phyloP scores from a whole-genome alignment of 2,888 invertebrate species.

The Piscicola geometra region DNA sequence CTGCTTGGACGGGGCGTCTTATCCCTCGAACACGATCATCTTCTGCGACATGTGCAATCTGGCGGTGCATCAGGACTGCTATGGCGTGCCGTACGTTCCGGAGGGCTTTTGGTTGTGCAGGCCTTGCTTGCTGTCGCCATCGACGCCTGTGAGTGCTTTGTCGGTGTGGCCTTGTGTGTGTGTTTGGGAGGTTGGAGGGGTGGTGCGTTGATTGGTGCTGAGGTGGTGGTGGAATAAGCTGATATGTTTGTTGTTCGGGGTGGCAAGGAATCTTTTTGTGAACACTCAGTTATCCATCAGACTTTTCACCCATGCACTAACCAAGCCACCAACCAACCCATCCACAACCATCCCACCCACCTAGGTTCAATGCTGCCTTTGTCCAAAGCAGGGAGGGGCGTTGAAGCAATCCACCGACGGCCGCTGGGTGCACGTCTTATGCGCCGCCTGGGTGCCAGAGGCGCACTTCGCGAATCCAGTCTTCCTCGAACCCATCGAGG shows the following conservation, averaged over 20 bases:
- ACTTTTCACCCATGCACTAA: too few species aligned
- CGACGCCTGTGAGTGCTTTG: slow-evolving; percentile 65
- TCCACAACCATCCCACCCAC: slow-evolving; percentile 65
- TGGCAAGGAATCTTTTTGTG: too few species aligned
- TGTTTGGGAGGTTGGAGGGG: too few species aligned
- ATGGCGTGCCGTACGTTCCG: slow-evolving; percentile 93
- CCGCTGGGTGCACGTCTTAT: slow-evolving; percentile 96
- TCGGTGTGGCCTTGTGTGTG: too few species aligned
- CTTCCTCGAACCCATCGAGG: slow-evolving; percentile 91
- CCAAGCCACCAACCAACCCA: too few species aligned
- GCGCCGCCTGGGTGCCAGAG: slow-evolving; percentile 98
- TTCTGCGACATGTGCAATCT: slow-evolving; percentile 99
- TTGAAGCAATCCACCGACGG: slow-evolving; percentile 94
- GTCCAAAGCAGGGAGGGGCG: slow-evolving; percentile 94
- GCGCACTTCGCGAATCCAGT: slow-evolving; percentile 84
- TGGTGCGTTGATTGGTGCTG: not conserved
- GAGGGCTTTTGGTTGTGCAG: slow-evolving; percentile 97
- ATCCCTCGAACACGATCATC: slow-evolving; percentile 94
- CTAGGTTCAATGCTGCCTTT: slow-evolving; percentile 91
- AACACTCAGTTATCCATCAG: too few species aligned
- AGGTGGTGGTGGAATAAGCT: not conserved
- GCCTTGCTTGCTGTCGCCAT: slow-evolving; percentile 90
- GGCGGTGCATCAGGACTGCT: slow-evolving; percentile 95
- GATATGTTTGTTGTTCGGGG: too few species aligned
- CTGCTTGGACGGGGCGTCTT: slow-evolving; percentile 96